Evolutionary conservation across 1,140 invertebrate species (phyloP).

Genomic region (Bombus difficillimus): DNA sequence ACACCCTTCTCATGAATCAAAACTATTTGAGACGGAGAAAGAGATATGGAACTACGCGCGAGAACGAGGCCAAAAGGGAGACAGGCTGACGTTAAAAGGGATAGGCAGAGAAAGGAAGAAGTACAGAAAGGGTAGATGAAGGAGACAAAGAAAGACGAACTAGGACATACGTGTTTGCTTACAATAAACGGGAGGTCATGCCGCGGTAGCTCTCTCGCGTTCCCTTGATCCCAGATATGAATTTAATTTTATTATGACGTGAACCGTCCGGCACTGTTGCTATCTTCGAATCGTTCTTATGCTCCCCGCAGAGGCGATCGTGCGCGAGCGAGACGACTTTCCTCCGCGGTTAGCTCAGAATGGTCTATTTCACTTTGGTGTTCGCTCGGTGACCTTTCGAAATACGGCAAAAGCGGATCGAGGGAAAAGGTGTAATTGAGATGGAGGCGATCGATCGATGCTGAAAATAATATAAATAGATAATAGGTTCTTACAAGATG

Average conservation of each 20-base stretch:
- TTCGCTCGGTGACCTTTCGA: slow-evolving; percentile 59
- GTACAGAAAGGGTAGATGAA: not conserved
- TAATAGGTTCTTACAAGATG: slow-evolving; percentile 47
- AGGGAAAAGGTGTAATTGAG: slow-evolving; percentile 52
- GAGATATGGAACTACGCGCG: slow-evolving; percentile 32
- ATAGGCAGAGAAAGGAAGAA: not conserved
- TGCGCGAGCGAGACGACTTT: not conserved
- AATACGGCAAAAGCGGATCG: slow-evolving; percentile 27
- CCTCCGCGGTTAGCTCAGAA: not conserved
- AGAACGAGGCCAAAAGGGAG: slow-evolving; percentile 27
- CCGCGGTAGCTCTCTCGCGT: slow-evolving; percentile 73
- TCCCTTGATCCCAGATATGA: slow-evolving; percentile 70
- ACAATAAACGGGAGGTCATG: slow-evolving; percentile 68
- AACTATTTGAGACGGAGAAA: slow-evolving; percentile 65
- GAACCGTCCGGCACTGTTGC: slow-evolving; percentile 43
- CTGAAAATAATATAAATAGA: slow-evolving; percentile 67
- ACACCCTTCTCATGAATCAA: slow-evolving; percentile 68
- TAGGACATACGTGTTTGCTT: slow-evolving; percentile 68
- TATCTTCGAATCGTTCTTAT: slow-evolving; percentile 64
- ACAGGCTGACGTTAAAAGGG: slow-evolving; percentile 28
- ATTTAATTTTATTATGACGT: slow-evolving; percentile 73
- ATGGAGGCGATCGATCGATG: slow-evolving; percentile 58
- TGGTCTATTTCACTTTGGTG: slow-evolving; percentile 49
- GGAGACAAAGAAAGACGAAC: not conserved
- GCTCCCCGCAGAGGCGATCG: slow-evolving; percentile 37